These are phyloP conservation scores for Lepidurus apus DNA, from an alignment of 1,140 invertebrate species.

Conservation along the genomic window DNA sequence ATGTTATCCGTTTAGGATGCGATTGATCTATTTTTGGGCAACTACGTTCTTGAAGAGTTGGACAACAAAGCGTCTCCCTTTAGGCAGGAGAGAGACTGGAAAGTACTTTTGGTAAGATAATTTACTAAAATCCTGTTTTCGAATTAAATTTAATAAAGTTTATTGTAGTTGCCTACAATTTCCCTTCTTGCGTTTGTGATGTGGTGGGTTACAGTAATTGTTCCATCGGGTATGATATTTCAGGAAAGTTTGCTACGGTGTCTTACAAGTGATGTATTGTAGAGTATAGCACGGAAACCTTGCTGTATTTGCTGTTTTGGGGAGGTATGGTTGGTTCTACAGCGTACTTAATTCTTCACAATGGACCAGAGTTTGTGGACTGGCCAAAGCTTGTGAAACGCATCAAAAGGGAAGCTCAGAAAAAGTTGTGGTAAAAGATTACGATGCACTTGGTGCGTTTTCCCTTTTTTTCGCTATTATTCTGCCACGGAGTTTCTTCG, in stretches of 20 bases:
- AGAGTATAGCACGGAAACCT: constrained; percentile 76
- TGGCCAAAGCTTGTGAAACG: constrained; percentile 55
- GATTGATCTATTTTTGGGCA: constrained; percentile 87
- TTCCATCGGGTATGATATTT: constrained; percentile 56
- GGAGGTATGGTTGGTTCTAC: constrained; percentile 65
- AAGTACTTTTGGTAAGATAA: constrained; percentile 59
- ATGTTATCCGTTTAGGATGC: constrained; percentile 63
- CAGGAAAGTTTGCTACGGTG: constrained; percentile 29
- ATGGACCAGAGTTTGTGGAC: constrained; percentile 71
- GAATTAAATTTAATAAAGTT: background rate
- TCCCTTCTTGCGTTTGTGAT: constrained; percentile 78
- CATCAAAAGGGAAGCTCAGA: background rate
- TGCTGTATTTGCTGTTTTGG: constrained; percentile 89
- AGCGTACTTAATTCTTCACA: constrained; percentile 63
- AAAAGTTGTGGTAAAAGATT: background rate
- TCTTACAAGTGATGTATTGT: constrained; percentile 38
- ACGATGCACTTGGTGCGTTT: background rate
- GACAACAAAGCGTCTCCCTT: constrained; percentile 70
- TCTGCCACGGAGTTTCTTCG: background rate
- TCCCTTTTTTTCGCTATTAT: background rate
- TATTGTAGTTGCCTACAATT: constrained; percentile 69
- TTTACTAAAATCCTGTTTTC: constrained; percentile 5
- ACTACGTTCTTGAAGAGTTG: constrained; percentile 77
- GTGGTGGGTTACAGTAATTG: constrained; percentile 75
- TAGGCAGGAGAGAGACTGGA: constrained; percentile 72